phyloP scores from a whole-genome alignment of 2,113 vertebrate genomes.

The Lophius piscatorius region DNA sequence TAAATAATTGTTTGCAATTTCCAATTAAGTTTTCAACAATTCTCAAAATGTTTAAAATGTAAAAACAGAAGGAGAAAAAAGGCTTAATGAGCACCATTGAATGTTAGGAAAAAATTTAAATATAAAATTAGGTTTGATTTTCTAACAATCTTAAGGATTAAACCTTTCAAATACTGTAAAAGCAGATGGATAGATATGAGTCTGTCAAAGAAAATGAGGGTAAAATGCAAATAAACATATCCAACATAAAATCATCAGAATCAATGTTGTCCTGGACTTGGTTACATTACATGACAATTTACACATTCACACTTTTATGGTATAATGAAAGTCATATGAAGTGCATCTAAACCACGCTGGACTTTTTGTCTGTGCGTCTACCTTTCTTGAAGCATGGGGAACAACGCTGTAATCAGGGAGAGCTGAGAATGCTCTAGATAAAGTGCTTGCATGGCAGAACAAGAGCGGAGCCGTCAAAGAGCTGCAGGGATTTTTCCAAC shows the following conservation, averaged over 20 bases:
- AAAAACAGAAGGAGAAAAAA: neutral
- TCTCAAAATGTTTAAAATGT: neutral
- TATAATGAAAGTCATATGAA: conserved; percentile 35
- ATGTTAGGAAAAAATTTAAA: too few species aligned
- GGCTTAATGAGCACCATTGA: too few species aligned
- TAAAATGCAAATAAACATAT: neutral
- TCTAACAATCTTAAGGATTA: neutral
- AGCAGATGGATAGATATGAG: neutral
- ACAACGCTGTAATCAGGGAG: conserved; percentile 46
- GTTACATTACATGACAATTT: conserved; percentile 17
- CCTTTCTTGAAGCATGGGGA: conserved; percentile 18
- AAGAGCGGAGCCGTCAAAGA: conserved; percentile 25
- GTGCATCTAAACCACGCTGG: neutral
- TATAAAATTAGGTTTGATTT: too few species aligned
- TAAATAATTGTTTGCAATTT: neutral
- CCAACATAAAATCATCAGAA: too few species aligned
- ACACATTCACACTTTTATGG: conserved; percentile 13
- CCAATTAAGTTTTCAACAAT: neutral
- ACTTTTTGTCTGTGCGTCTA: conserved; percentile 6
- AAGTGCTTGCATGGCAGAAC: conserved; percentile 62
- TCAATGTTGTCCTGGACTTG: neutral
- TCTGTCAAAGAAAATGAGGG: neutral
- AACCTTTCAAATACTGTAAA: neutral
- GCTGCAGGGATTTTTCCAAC: conserved; percentile 47
- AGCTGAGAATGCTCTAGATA: conserved; percentile 27